Evolutionary conservation across 2,113 vertebrate genomes (phyloP).

Genomic region (Protomyctophum bolini): DNA sequence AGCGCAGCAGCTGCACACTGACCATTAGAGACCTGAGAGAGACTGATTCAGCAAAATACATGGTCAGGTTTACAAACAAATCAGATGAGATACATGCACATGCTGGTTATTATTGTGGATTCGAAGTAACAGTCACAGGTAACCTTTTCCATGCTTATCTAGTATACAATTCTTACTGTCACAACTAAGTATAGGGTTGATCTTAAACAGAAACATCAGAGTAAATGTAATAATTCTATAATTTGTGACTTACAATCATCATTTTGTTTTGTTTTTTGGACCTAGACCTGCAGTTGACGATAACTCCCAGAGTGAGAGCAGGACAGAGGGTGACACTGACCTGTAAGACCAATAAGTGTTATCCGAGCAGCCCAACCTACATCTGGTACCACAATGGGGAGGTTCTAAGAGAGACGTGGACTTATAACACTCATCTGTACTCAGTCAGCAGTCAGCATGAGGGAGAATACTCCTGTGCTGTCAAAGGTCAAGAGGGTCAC

Average conservation of each 20-base stretch:
- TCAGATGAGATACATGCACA: not conserved
- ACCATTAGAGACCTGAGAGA: not conserved
- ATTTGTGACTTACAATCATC: too few species aligned
- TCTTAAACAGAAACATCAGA: too few species aligned
- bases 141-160: not conserved
- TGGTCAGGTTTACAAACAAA: not conserved
- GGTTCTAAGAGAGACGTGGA: not conserved
- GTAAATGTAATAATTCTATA: too few species aligned
- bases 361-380: slow-evolving; percentile 1
- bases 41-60: slow-evolving; percentile 2
- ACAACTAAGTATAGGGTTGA: not conserved
- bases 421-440: not conserved
- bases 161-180: not conserved
- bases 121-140: slow-evolving; percentile 7
- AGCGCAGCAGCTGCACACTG: not conserved
- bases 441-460: not conserved
- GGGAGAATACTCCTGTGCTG: slow-evolving; percentile 30
- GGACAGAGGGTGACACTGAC: slow-evolving; percentile 8
- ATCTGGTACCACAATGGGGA: slow-evolving; percentile 29
- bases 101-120: not conserved
- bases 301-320: not conserved
- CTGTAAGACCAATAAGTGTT: slow-evolving; percentile 25
- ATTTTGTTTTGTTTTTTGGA: not conserved
- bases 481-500: slow-evolving; percentile 12
- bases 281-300: slow-evolving; percentile 10